Evolutionary conservation across 1,140 invertebrate species (phyloP).

Genomic region (Littorina saxatilis): DNA sequence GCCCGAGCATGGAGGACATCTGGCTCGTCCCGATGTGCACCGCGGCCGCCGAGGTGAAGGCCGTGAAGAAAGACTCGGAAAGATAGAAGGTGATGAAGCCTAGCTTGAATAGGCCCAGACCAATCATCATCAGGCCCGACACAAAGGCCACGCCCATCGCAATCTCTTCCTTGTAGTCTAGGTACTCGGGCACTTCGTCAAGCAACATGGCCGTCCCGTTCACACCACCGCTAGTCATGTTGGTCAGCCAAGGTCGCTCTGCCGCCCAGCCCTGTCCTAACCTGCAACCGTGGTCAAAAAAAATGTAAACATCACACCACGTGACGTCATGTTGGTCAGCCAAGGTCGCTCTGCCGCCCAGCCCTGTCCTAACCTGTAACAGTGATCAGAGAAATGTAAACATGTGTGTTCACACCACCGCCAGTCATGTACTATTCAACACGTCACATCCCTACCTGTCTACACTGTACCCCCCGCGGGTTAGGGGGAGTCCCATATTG

Average conservation of each 20-base stretch:
- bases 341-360: slow-evolving; percentile 54
- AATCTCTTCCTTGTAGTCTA: slow-evolving; percentile 69
- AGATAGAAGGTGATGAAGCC: slow-evolving; percentile 90
- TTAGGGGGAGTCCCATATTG: too few species aligned
- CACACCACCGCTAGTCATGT: slow-evolving; percentile 43
- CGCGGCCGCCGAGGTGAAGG: slow-evolving; percentile 93
- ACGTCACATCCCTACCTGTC: too few species aligned
- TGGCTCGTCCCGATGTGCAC: slow-evolving; percentile 94
- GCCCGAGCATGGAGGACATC: slow-evolving; percentile 90
- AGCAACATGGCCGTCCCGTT: slow-evolving; percentile 45
- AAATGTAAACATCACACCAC: too few species aligned
- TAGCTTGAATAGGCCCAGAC: slow-evolving; percentile 88
- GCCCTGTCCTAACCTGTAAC: slow-evolving; percentile 38
- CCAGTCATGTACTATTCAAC: too few species aligned
- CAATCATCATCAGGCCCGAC: slow-evolving; percentile 74
- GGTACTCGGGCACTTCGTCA: slow-evolving; percentile 66
- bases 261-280: slow-evolving; percentile 54
- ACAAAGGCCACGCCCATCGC: slow-evolving; percentile 64
- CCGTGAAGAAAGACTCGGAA: slow-evolving; percentile 92
- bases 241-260: slow-evolving; percentile 38
- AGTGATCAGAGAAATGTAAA: too few species aligned
- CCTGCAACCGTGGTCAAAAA: too few species aligned
- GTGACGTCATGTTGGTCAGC: too few species aligned
- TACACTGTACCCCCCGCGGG: too few species aligned
- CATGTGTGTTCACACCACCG: too few species aligned